Evolutionary conservation across 2,113 vertebrate species (phyloP).

Genomic region (Camarhynchus parvulus): DNA sequence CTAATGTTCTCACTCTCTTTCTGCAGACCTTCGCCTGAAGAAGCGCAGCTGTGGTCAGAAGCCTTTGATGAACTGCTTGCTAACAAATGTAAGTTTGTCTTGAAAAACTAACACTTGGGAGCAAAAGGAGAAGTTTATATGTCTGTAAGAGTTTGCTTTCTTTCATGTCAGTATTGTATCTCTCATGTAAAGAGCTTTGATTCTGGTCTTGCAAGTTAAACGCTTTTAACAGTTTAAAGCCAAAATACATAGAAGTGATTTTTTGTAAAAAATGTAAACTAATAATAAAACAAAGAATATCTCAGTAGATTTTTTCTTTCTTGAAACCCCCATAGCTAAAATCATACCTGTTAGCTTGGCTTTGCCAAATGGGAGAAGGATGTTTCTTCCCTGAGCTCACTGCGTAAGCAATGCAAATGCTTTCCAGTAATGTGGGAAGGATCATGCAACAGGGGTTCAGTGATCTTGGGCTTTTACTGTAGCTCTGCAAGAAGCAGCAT

Average conservation of each 20-base stretch:
- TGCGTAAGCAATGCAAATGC: neutral
- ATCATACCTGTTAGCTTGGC: neutral
- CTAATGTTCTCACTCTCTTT: neutral
- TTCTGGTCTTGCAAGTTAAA: neutral
- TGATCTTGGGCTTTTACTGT: neutral
- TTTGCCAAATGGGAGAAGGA: neutral
- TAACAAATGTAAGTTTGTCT: constrained; percentile 86
- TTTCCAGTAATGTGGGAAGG: neutral
- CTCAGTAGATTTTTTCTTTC: neutral
- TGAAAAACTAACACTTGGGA: neutral
- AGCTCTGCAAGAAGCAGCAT: neutral
- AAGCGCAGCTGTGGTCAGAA: constrained; percentile 87
- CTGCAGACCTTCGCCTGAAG: constrained; percentile 84
- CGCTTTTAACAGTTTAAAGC: neutral
- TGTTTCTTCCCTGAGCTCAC: neutral
- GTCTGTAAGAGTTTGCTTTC: neutral
- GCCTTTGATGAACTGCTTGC: constrained; percentile 88
- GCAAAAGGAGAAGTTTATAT: neutral
- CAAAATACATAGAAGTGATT: neutral
- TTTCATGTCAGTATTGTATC: neutral
- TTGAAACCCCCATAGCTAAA: neutral
- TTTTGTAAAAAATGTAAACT: neutral
- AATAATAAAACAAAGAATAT: neutral
- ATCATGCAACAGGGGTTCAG: neutral
- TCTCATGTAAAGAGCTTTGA: neutral